These are phyloP conservation scores for Trachythela sp. DNA, from an alignment of 64 coral and sea anemone genomes.

Conservation along the genomic window DNA sequence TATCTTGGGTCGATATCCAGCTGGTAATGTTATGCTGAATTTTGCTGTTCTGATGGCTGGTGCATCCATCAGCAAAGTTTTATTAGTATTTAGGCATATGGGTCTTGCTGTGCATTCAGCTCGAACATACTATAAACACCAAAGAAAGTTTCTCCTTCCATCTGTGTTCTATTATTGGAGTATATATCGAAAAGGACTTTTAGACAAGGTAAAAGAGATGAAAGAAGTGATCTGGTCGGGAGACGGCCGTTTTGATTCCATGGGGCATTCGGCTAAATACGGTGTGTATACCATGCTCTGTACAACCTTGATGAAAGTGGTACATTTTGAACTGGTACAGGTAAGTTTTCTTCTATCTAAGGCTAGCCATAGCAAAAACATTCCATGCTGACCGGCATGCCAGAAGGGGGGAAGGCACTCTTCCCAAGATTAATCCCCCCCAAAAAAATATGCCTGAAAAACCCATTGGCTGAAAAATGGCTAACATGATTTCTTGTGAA, in stretches of 20 bases:
- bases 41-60: constrained; percentile 24
- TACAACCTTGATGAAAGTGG: too few species aligned
- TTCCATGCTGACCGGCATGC: background rate
- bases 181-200: background rate
- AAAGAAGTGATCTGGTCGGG: constrained; percentile 5
- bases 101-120: background rate
- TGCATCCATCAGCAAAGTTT: background rate
- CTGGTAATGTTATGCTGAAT: constrained; percentile 1
- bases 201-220: background rate
- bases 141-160: background rate
- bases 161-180: background rate
- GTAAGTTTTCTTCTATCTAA: background rate
- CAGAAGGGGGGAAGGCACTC: background rate
- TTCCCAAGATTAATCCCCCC: background rate
- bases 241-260: too few species aligned
- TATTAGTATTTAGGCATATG: constrained; percentile 5
- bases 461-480: background rate
- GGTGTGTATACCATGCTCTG: too few species aligned
- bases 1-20: background rate
- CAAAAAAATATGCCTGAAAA: background rate
- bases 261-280: too few species aligned
- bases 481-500: background rate
- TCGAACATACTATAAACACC: background rate
- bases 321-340: background rate
- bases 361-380: background rate